A percentile compares a stretch with the other conserved stretches of the same genome.
These are phyloP conservation scores for Pentamera pediparva DNA, from an alignment of 53 echinoderm and acorn worm genomes.

Conservation along the genomic window DNA sequence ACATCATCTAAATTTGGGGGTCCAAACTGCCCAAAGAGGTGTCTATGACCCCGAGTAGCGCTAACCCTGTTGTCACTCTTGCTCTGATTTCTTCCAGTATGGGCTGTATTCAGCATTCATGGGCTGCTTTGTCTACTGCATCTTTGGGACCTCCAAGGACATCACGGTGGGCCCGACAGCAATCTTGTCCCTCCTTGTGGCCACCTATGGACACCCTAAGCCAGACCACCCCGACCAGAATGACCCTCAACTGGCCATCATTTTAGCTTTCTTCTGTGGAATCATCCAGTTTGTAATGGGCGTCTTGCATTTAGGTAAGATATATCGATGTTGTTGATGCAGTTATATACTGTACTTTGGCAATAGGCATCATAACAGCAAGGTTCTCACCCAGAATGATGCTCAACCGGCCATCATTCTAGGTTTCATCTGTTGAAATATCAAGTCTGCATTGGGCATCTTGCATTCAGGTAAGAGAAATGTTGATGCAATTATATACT, in stretches of 20 bases:
- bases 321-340: neutral
- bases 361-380: too few relatives aligned
- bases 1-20: too few relatives aligned
- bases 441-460: constrained; percentile 66
- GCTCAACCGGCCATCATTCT: constrained; percentile 70
- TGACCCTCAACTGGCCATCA: constrained; percentile 73
- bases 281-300: constrained; percentile 69
- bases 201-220: constrained; percentile 54
- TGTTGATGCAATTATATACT: neutral
- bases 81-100: constrained; percentile 49
- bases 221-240: constrained; percentile 32
- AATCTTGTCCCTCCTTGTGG: constrained; percentile 94
- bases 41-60: too few relatives aligned
- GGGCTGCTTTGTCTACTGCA: constrained; percentile 79
- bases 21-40: too few relatives aligned
- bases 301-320: constrained; percentile 71
- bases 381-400: too few relatives aligned
- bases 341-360: neutral
- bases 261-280: constrained; percentile 76
- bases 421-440: constrained; percentile 67
- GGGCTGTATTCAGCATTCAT: constrained; percentile 94
- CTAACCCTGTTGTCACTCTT: too few relatives aligned
- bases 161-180: constrained; percentile 88
- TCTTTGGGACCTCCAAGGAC: constrained; percentile 80
- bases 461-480: constrained; percentile 65